Conservation (phyloP, 2,888 invertebrate genomes). For the Cylloceria caligata region DNA sequence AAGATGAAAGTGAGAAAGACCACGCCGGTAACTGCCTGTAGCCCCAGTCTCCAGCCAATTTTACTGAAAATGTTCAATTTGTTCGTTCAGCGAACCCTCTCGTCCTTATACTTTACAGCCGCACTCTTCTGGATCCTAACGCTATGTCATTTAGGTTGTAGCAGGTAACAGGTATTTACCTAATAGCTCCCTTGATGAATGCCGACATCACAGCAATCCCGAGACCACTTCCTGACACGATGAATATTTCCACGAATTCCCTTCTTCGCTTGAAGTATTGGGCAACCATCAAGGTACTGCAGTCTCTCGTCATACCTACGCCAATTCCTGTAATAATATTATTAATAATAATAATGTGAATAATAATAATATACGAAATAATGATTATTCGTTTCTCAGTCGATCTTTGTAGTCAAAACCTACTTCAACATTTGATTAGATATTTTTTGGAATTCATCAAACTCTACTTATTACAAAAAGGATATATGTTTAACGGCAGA, state of each 20-base stretch:
- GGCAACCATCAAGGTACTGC: slow-evolving; percentile 95
- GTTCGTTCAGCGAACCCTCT: slow-evolving; percentile 59
- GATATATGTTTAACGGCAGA: neutral
- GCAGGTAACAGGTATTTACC: slow-evolving; percentile 86
- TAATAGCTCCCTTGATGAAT: slow-evolving; percentile 91
- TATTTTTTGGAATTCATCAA: neutral
- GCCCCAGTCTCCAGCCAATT: slow-evolving; percentile 92
- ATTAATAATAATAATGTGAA: neutral
- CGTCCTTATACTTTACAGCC: neutral
- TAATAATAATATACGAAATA: neutral
- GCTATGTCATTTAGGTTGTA: neutral
- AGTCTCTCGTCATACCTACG: slow-evolving; percentile 93
- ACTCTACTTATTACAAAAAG: neutral
- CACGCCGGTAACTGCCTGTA: slow-evolving; percentile 94
- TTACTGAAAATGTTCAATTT: slow-evolving; percentile 86
- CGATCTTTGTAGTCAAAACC: neutral
- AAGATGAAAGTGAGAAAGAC: slow-evolving; percentile 93
- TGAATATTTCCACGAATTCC: slow-evolving; percentile 95
- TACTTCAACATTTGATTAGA: neutral
- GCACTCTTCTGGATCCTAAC: slow-evolving; percentile 25
- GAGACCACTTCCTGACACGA: slow-evolving; percentile 93
- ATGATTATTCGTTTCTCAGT: neutral
- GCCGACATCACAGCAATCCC: slow-evolving; percentile 94
- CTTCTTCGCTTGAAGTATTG: slow-evolving; percentile 94
- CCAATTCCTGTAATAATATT: slow-evolving; percentile 88